Base-by-base conservation (phyloP, 2,113 vertebrate species). In the Gobiocypris rarus region DNA sequence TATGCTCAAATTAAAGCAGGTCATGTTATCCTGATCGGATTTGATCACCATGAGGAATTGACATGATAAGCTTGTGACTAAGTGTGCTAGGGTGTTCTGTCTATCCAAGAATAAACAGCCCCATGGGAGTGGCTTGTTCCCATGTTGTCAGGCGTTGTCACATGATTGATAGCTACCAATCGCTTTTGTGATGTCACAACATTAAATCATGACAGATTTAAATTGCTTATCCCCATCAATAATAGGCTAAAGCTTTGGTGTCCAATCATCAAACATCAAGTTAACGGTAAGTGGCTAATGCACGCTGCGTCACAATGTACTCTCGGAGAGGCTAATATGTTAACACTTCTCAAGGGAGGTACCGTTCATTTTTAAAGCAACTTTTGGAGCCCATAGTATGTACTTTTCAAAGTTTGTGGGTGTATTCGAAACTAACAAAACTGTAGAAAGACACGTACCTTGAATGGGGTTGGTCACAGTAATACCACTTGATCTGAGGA, bases 401-500 rank as follows among this genome's bases (percentile, higher is more conserved):
- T 34, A 52, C 19, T 0, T 54, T 22, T 54, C 6, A 2, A 9
- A 22, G 41, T 43, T 5, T 54, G 50, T 58, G 22, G 50, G 1
- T 77, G 28, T 77, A 77, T 52, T 75, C 50, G 45, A 75, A 63
- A 43, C 1, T 11, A 58, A 54, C 15, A n/a, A 22, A 31, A 11
- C 8, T 43, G 10, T 5, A 75, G 50, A 54, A 63, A 79, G 11
- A 1, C 9, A 41, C 90, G 94, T 89, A 99, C 98, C 97, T 96
- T 87, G 93, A 94, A 69, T 97, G 95, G 0, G 94, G 87, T 89
- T 96, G 95, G 82, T 96, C 94, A 86, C 96, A 98, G 91, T 97
- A 97, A 90, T 95, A 98, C 98, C 97, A 99, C 41, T 96, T 95
- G 89, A 99, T 96, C 86, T 94, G 94, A 22, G 97, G 98, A 63